Base-by-base conservation (phyloP, 2,797 vertebrate species). In the Phyllotis vaccarum region DNA sequence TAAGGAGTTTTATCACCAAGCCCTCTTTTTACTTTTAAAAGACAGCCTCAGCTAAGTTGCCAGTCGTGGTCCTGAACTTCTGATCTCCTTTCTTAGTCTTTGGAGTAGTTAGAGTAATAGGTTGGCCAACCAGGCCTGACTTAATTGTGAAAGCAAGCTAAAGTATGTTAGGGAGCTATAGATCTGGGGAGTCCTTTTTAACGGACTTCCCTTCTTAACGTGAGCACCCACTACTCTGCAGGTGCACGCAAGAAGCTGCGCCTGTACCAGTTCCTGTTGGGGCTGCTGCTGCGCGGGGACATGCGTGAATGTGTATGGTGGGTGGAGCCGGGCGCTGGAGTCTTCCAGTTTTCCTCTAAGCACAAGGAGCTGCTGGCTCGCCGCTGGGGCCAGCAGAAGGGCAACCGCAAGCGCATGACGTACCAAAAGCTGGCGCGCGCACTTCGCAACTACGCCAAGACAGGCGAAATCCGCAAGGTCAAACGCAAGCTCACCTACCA, bases 401-500 rank as follows among this genome's bases (percentile, higher is more conserved):
- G 98, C 90, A 98, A 98, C 97, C 98, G 98, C 96, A 98, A 98
- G 96, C 98, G 98, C 91, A 98, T 98, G 98, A 98, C 98, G 94
- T 98, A 98, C 87, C 98, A 98, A 97, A 98, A 98, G 96, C 98
- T 98, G 98, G 98, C 98, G 14, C 98, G 98, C 2, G 98, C 98
- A 0, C 97, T 98, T 88, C 98, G 98, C 89, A 98, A 98, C 97
- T 98, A 98, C 29, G 98, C 98, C 98, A 98, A 98, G 96, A 98
- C 98, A 0, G 98, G 98, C 1, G 98, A 98, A 93, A 98, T 98
- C 96, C 98, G 98, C 96, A 98, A 98, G 97, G 98, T 98, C 91
- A 98, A 98, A 94, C 98, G 98, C 97, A 98, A 98, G 92, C 97
- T 98, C 92, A 98, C 98, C 40, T 98, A 98, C 95, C 98, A 98